Evolutionary conservation across 2,888 invertebrate genomes (phyloP).

Genomic region (Cetonia aurata): DNA sequence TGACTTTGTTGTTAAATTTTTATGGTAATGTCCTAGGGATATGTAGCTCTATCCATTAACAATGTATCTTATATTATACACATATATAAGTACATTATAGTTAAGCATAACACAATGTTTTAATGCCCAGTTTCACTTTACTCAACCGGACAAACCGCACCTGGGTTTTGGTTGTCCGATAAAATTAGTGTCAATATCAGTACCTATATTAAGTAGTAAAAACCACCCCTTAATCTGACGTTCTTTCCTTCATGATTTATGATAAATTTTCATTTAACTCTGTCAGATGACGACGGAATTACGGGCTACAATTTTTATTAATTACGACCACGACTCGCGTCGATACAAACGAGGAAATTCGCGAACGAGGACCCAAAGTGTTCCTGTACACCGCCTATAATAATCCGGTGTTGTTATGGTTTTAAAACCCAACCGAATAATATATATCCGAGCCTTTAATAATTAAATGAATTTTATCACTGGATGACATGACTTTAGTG

Average conservation of each 20-base stretch:
- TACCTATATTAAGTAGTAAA: no score
- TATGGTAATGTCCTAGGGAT: neutral
- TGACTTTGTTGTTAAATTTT: neutral
- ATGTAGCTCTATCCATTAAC: neutral
- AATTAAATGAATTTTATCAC: slow-evolving; percentile 24
- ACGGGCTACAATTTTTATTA: slow-evolving; percentile 27
- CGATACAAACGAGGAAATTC: neutral
- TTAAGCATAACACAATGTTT: neutral
- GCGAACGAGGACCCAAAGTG: slow-evolving; percentile 6
- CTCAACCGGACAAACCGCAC: slow-evolving; percentile 23
- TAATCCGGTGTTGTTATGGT: slow-evolving; percentile 3
- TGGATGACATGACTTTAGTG: slow-evolving; percentile 20
- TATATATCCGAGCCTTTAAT: slow-evolving; percentile 7
- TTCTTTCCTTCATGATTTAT: slow-evolving; percentile 15
- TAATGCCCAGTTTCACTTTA: slow-evolving; percentile 21
- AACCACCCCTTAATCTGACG: no score
- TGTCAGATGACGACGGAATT: slow-evolving; percentile 24
- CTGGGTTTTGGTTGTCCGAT: slow-evolving; percentile 20
- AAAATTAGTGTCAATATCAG: slow-evolving; percentile 37
- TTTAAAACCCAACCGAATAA: slow-evolving; percentile 8
- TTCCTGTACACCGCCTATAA: neutral
- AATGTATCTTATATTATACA: no score
- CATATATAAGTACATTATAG: no score
- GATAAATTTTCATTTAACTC: slow-evolving; percentile 32
- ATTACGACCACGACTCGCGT: slow-evolving; percentile 4